Percentiles rank a stretch among this genome's conserved stretches.
These are phyloP conservation scores for Anoura caudifer DNA, from an alignment of 2,113 vertebrate species.

Conservation along the genomic window DNA sequence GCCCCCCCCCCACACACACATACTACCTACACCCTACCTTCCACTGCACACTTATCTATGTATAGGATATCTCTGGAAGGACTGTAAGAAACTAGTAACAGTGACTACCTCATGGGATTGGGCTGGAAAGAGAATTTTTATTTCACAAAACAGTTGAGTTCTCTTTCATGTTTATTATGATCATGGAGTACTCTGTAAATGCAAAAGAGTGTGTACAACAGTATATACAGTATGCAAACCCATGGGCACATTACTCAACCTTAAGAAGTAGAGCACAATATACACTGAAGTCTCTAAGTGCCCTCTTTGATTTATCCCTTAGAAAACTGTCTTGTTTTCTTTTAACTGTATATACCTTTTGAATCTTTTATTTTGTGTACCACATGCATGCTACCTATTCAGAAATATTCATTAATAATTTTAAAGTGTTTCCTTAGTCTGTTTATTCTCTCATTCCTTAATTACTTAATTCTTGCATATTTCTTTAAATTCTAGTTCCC, in stretches of 20 bases:
- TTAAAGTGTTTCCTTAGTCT: not conserved
- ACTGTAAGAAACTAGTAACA: not conserved
- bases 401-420: not conserved
- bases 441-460: not conserved
- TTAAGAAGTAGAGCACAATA: not conserved
- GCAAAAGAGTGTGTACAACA: not conserved
- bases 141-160: not conserved
- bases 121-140: not conserved
- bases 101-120: not conserved
- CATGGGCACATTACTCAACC: not conserved
- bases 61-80: not conserved
- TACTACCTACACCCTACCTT: not conserved
- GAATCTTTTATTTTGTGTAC: not conserved
- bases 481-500: not conserved
- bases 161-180: not conserved
- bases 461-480: slow-evolving; percentile 22
- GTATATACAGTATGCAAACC: not conserved
- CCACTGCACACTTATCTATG: not conserved
- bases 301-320: not conserved
- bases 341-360: not conserved
- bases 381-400: not conserved
- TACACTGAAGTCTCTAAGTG: not conserved
- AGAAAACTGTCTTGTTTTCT: not conserved
- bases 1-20: not conserved
- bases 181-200: not conserved